Base-by-base conservation (phyloP, 2,797 vertebrate genomes). In the Poecilia velifera region DNA sequence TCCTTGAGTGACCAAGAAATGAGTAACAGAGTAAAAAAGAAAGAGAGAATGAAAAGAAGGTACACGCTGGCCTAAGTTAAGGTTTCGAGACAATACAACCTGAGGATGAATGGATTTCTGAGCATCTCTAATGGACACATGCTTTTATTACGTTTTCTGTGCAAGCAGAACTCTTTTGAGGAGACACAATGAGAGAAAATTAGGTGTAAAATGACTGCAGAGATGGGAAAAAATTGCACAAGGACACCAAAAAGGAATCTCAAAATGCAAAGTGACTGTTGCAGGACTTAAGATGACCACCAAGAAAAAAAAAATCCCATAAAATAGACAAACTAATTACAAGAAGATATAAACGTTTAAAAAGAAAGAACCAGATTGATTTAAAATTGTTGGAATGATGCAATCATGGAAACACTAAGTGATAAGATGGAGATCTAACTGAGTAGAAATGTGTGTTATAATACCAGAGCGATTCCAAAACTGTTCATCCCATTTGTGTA, bases 91-190 rank as follows among this genome's bases (percentile, higher is more conserved):
- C 9, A 80, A 46, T 5, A 73, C 62, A 68, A 41, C 41, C 70
- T 74, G 53, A 28, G 4, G 20, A 59, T 31, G 66, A 46, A 71
- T 82, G 49, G 45, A 74, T 70, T 59, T 75, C 47, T 59, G 68
- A 83, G 22, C 7, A 34, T 31, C 41, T 9, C 45, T 34, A 46
- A 22, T 36, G 62, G 28, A 18, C 25, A 18, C 3, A 34, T 51
- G 31, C 47, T 25, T 66, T 75, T 77, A 25, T 62, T 59, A 31
- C 45, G n/a, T 73, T 76, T 46, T 74, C 73, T 80, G 62, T 31
- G 64, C 75, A 36, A 72, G 66, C 34, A 78, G 53, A 78, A 46
- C 45, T 64, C 16, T 9, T 9, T 55, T 62, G 28, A 47, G 25
- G 41, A 75, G 71, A 71, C 16, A 74, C 34, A 70, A 47, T 71